Evolutionary conservation across 2,888 invertebrate species (phyloP), one percentile per base, ranked within the genome.

Genomic region (Volucella inanis): DNA sequence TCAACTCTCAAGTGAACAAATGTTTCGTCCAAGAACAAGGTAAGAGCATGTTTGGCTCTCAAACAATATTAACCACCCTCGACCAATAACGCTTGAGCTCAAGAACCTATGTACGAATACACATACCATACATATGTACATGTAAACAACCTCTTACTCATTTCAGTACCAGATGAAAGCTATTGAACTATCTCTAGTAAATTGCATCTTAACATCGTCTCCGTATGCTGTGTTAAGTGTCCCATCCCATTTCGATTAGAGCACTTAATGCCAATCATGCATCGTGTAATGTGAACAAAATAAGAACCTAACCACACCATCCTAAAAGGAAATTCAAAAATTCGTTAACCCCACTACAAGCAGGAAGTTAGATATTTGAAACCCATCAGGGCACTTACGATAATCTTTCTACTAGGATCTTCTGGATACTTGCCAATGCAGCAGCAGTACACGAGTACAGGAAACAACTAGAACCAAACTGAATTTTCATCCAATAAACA

Each of bases 351-450:
- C 18, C 22, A 54, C n/a, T 45, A 65, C 79, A 38, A 67, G 22
- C 12, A 22, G 54, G 15, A 39, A 61, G 72, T 67, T 75, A 50
- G 55, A 61, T 62, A 74, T 57, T 68, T 72, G 55, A 52, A 72
- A 68, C 18, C 65, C 57, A 57, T 65, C 41, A 49, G 43, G 57
- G 2, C 52, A 77, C 12, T 74, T 65, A 70, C 22, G 59, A 75
- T 75, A 61, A 75, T 75, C 74, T 62, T 45, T 57, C 45, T 18
- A 22, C 59, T 71, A 71, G 84, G 79, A 79, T 65, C 64, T n/a
- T 0, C 75, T 80, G 84, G 79, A 79, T 61, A 52, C n/a, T 0
- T 75, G 75, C 79, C 84, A 84, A 79, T 84, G 79, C 83, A 78
- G 22, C 78, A 64, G 57, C 84, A 84, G 75, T 84, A 75, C 79